Percentiles rank a stretch among this genome's conserved stretches.
phyloP scores from a whole-genome alignment of 2,888 invertebrate genomes.

The Dinocampus coccinellae region DNA sequence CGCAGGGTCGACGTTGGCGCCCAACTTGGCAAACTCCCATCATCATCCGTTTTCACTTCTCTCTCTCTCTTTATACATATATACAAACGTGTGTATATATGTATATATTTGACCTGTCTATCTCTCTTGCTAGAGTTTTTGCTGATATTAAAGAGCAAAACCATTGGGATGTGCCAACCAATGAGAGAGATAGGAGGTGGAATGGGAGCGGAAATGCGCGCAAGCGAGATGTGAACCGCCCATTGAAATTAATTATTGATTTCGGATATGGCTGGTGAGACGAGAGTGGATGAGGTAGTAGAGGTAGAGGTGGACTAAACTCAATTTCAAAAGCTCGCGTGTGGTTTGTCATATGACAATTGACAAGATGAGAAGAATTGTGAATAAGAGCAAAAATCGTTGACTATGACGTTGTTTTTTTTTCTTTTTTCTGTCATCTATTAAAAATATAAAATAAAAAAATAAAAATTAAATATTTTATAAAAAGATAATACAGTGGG shows the following conservation, averaged over 20 bases:
- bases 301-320: no score
- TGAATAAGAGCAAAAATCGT: neutral
- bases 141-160: conserved; percentile 18
- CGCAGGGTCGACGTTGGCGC: conserved; percentile 55
- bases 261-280: conserved; percentile 61
- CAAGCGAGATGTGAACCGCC: conserved; percentile 21
- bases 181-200: conserved; percentile 31
- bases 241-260: conserved; percentile 68
- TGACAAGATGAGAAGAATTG: neutral
- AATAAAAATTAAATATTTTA: neutral
- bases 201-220: conserved; percentile 31
- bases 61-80: neutral
- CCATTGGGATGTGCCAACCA: conserved; percentile 22
- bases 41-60: neutral
- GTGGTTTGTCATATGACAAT: neutral
- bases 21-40: conserved; percentile 50
- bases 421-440: neutral
- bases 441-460: neutral
- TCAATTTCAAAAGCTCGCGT: neutral
- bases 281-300: neutral
- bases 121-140: conserved; percentile 51
- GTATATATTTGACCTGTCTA: neutral
- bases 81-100: neutral
- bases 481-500: neutral
- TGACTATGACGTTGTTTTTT: neutral